A percentile compares a stretch with the other conserved stretches of the same genome.
phyloP scores from a whole-genome alignment of 2,113 vertebrate genomes.

The Nipponia nippon region DNA sequence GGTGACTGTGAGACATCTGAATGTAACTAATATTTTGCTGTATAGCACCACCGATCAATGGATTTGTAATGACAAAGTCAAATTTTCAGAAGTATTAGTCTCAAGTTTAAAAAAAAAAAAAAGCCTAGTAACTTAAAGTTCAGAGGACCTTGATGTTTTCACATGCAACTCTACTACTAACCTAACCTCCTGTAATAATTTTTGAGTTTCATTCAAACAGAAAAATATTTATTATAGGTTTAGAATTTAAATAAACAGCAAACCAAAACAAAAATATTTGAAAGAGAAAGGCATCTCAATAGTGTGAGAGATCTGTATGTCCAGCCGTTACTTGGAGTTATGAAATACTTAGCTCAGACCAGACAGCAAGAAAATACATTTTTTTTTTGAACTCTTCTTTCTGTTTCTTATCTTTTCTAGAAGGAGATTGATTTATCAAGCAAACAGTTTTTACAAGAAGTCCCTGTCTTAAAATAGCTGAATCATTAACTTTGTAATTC shows the following conservation, averaged over 20 bases:
- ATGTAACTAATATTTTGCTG: not conserved
- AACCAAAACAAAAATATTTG: not conserved
- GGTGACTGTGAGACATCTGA: not conserved
- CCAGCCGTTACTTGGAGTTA: not conserved
- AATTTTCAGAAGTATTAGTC: not conserved
- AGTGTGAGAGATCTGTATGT: not conserved
- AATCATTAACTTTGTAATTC: not conserved
- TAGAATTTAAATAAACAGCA: not conserved
- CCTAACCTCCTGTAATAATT: not conserved
- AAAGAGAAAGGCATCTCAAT: not conserved
- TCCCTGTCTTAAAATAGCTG: not conserved
- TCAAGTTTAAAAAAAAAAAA: not conserved
- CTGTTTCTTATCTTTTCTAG: not conserved
- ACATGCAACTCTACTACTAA: not conserved
- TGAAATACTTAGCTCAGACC: not conserved
- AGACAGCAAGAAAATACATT: not conserved
- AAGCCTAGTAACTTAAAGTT: not conserved
- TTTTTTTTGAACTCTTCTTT: not conserved
- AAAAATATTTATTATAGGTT: not conserved
- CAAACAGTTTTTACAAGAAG: not conserved
- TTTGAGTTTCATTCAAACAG: not conserved
- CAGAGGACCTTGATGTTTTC: not conserved
- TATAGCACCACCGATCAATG: not conserved
- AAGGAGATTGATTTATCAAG: not conserved
- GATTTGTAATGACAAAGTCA: not conserved